These are phyloP conservation scores for Australoheros facetus DNA, from an alignment of 2,797 vertebrate genomes.

Conservation along the genomic window DNA sequence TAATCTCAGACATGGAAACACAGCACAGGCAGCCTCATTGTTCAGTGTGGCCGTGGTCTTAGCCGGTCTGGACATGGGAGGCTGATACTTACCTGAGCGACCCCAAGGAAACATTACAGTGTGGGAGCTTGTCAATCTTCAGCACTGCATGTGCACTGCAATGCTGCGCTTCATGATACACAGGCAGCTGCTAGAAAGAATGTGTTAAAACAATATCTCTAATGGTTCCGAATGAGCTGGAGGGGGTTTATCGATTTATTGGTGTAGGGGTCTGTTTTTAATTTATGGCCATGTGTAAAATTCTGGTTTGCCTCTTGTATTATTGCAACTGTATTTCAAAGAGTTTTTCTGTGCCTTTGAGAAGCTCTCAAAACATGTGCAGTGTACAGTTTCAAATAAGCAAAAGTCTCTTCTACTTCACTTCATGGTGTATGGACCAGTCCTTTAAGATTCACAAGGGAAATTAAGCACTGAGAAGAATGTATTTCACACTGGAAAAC, in stretches of 20 bases:
- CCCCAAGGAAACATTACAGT: conserved; percentile 65
- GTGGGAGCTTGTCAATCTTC: conserved; percentile 44
- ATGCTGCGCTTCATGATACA: conserved; percentile 58
- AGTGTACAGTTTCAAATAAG: conserved; percentile 61
- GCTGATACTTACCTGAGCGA: conserved; percentile 62
- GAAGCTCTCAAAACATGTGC: conserved; percentile 72
- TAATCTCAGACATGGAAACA: conserved; percentile 69
- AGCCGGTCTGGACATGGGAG: conserved; percentile 40
- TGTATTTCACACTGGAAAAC: conserved; percentile 80
- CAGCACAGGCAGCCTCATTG: conserved; percentile 71
- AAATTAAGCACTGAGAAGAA: conserved; percentile 78
- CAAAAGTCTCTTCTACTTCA: conserved; percentile 36
- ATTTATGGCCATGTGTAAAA: conserved; percentile 75
- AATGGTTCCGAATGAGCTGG: conserved; percentile 52
- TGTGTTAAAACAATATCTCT: conserved; percentile 73
- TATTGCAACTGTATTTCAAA: conserved; percentile 81
- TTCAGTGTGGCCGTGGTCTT: conserved; percentile 63
- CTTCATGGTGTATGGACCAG: conserved; percentile 72
- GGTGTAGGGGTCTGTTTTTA: conserved; percentile 52
- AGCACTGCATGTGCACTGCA: neutral
- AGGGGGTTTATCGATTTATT: conserved; percentile 62
- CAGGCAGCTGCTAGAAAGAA: conserved; percentile 48
- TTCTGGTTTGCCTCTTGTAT: conserved; percentile 70
- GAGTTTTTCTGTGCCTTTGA: conserved; percentile 60
- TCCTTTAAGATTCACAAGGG: conserved; percentile 68